Evolutionary conservation across 2,888 invertebrate species (phyloP).

Genomic region (Microctonus hyperodae): DNA sequence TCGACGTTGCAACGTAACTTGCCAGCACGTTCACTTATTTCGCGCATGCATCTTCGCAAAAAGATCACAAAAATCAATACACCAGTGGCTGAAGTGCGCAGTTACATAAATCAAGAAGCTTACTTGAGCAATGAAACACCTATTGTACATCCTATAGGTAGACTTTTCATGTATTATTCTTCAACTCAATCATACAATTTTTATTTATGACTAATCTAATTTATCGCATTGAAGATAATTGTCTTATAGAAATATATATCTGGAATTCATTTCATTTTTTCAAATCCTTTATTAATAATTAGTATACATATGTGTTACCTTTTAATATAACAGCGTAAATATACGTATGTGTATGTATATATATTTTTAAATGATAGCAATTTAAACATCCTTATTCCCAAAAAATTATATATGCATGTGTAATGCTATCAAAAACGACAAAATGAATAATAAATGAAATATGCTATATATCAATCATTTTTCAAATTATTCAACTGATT

Average conservation of each 20-base stretch:
- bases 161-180: neutral
- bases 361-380: too few species aligned
- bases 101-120: conserved; percentile 3
- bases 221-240: neutral
- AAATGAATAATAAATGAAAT: too few species aligned
- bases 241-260: neutral
- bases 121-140: neutral
- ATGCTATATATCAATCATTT: too few species aligned
- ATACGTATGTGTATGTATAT: too few species aligned
- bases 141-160: neutral
- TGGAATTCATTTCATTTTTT: neutral
- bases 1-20: neutral
- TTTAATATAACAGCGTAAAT: too few species aligned
- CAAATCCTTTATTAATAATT: too few species aligned
- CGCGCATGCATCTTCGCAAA: conserved; percentile 26
- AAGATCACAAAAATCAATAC: conserved; percentile 27
- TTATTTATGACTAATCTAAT: neutral
- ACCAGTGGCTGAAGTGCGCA: neutral
- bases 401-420: too few species aligned
- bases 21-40: neutral
- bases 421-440: too few species aligned
- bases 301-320: too few species aligned
- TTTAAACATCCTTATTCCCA: too few species aligned
- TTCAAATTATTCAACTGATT: too few species aligned
- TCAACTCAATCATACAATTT: neutral